Base-by-base conservation (phyloP, 2,797 vertebrate species). In the Streptopelia turtur region DNA sequence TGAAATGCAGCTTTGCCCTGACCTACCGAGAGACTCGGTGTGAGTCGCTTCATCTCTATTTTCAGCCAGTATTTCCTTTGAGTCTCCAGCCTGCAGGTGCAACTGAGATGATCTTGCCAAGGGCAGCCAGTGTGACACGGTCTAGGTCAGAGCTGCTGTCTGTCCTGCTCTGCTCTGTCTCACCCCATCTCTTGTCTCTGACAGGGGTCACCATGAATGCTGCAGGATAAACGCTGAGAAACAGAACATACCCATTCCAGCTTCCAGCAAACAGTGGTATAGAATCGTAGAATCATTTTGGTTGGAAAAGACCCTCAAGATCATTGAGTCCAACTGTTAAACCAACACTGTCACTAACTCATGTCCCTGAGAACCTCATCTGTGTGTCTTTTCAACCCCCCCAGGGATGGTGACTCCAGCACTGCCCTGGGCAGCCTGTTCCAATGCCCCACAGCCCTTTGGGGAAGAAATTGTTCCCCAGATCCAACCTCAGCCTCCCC, bases 201-300 rank as follows among this genome's bases (percentile, higher is more conserved):
- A 9, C 1, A 1, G 28, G 21, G 30, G 22, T 16, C 10, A 1
- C 11, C 5, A 14, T 9, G 41, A 47, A 30, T 33, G 20, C 28
- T 57, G 39, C 56, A 37, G 64, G 72, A 49, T 23, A 35, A 56
- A 27, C 37, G 53, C 80, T 28, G 64, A 59, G 64, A 18, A 70
- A 83, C n/a, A 64, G 39, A 56, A 63, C 61, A 76, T 28, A 43
- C 10, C 55, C 47, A 47, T 61, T 30, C 65, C 4, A 22, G 53
- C 49, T 83, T 31, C 72, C 69, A 50, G 7, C 2, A 79, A 0
- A 10, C 61, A 22, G 41, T 1, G 2, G n/a, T 17, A 18, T 0
- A 9, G 41, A 43, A 41, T 41, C 41, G 41, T 41, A 41, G 41
- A 41, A 43, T 17, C 41, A 43, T 43, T 43, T 43, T 43, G 41